Evolutionary conservation across 2,888 invertebrate genomes (phyloP).

Genomic region (Nephrotoma guestfalica): DNA sequence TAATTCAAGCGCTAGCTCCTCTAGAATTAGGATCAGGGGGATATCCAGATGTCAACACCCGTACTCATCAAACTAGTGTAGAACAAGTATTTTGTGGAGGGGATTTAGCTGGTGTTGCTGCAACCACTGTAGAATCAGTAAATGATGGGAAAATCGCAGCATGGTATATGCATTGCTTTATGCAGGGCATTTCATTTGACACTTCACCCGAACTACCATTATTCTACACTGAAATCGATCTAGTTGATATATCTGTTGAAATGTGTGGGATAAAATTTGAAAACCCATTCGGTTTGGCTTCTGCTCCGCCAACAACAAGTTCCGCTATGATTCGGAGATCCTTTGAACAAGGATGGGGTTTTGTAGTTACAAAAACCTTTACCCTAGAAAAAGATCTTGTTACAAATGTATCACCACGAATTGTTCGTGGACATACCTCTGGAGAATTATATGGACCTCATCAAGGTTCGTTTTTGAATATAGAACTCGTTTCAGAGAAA

Average conservation of each 20-base stretch:
- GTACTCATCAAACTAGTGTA: slow-evolving; percentile 65
- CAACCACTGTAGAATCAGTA: slow-evolving; percentile 95
- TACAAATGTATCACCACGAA: slow-evolving; percentile 94
- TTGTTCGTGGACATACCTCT: slow-evolving; percentile 84
- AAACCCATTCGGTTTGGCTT: slow-evolving; percentile 95
- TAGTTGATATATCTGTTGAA: slow-evolving; percentile 84
- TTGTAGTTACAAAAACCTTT: slow-evolving; percentile 96
- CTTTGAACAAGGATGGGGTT: slow-evolving; percentile 95
- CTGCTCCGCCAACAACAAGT: slow-evolving; percentile 91
- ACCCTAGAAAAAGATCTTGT: slow-evolving; percentile 88
- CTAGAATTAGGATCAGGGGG: slow-evolving; percentile 64
- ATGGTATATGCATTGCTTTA: slow-evolving; percentile 83
- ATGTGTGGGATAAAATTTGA: slow-evolving; percentile 87
- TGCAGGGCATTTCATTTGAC: slow-evolving; percentile 50
- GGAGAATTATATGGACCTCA: slow-evolving; percentile 88
- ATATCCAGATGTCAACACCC: slow-evolving; percentile 60
- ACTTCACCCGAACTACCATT: slow-evolving; percentile 65
- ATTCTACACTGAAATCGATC: slow-evolving; percentile 85
- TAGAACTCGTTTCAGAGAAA: slow-evolving; percentile 97
- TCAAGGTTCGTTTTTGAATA: slow-evolving; percentile 93
- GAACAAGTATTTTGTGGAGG: slow-evolving; percentile 85
- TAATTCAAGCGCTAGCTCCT: slow-evolving; percentile 61
- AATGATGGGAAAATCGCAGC: slow-evolving; percentile 98
- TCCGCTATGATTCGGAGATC: slow-evolving; percentile 89
- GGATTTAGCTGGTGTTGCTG: slow-evolving; percentile 84